phyloP scores from a whole-genome alignment of 2,888 invertebrate species.

The Lasioglossum leucozonium region DNA sequence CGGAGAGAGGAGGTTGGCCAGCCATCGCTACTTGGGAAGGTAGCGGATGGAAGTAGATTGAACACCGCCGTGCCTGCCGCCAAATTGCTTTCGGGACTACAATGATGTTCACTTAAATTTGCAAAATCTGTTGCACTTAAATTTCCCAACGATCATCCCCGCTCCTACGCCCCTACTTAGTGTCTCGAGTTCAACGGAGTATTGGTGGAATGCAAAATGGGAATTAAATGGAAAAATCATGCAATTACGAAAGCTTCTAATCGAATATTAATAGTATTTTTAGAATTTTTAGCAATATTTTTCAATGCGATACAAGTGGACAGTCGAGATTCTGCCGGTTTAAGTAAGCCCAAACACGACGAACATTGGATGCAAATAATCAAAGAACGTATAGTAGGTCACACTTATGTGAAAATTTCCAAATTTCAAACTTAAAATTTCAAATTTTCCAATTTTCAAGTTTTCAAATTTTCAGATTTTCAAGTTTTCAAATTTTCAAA shows the following conservation, averaged over 20 bases:
- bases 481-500: no score
- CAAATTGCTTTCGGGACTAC: constrained; percentile 80
- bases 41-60: constrained; percentile 71
- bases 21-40: constrained; percentile 31
- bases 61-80: constrained; percentile 71
- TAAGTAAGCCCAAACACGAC: no score
- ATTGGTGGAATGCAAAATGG: neutral
- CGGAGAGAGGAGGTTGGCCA: constrained; percentile 14
- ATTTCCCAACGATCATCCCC: neutral
- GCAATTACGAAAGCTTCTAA: neutral
- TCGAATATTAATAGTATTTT: no score
- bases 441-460: no score
- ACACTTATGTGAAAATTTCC: no score
- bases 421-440: no score
- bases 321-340: neutral
- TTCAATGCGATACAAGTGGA: neutral
- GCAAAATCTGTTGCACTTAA: neutral
- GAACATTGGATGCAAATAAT: neutral
- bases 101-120: neutral
- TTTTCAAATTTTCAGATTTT: no score
- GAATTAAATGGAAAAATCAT: neutral
- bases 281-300: no score
- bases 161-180: neutral
- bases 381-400: neutral
- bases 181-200: neutral